Conservation (phyloP, 1,140 invertebrate species). For the Vollenhovia emeryi region DNA sequence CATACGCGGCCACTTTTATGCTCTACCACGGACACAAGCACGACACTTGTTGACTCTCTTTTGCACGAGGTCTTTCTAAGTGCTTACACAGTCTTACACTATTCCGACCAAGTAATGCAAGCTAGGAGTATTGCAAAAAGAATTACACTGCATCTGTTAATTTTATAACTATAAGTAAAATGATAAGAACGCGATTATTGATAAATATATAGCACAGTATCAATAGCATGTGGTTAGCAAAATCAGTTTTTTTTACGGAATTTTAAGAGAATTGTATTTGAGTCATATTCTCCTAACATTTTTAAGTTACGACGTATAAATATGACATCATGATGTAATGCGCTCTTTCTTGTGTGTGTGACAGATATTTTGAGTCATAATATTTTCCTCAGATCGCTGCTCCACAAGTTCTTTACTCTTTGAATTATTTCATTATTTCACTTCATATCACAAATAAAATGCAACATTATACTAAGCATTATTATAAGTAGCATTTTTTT, state of each 20-base stretch:
- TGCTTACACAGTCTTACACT: slow-evolving; percentile 13
- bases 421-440: neutral
- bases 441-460: neutral
- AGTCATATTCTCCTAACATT: neutral
- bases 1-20: slow-evolving; percentile 14
- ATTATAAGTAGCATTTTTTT: neutral
- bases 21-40: neutral
- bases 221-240: neutral
- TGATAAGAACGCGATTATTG: neutral
- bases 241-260: neutral
- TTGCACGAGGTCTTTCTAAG: slow-evolving; percentile 20
- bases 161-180: slow-evolving; percentile 6
- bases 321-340: neutral
- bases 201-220: neutral
- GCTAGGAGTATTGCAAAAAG: neutral
- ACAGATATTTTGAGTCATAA: neutral
- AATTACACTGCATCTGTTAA: neutral
- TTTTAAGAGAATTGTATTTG: neutral
- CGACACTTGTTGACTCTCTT: slow-evolving; percentile 44
- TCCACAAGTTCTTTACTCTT: neutral
- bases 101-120: neutral
- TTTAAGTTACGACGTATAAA: neutral
- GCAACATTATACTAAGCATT: neutral
- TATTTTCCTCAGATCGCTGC: neutral
- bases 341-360: neutral